Base-by-base conservation (phyloP, 1,140 invertebrate species). In the Geopemphigus sp. region DNA sequence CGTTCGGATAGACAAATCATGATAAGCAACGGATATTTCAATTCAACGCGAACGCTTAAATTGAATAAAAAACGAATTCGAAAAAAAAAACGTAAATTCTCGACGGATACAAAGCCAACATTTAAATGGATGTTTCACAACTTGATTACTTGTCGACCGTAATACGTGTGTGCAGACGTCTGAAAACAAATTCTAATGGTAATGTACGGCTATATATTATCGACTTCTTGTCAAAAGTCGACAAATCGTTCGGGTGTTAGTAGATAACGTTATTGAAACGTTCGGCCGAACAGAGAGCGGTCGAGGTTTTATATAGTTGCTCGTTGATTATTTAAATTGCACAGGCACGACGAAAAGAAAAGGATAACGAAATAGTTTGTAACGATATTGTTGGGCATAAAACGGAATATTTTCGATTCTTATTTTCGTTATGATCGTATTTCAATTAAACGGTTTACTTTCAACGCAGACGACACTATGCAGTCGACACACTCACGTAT, bases 1-100 rank as follows among this genome's bases (percentile, higher is more conserved):
- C 53, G 70, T 56, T 73, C 26, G 15, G 70, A n/a, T 56, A 29
- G 53, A 73, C 26, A 56, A 56, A 22, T 56, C 17, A 73, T 15
- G 26, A 54, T 29, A 24, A 56, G 10, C 26, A 47, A 68, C 64
- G 39, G 39, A 45, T 24, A 68, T 68, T n/a, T n/a, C 47, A 24
- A 68, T 68, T 68, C 47, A 68, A 68, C 22, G 39, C 1, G 32
- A 66, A 39, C 8, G 32, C 8, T 39, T 39, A 39, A 39, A 8
- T 39, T 4, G 3, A 39, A 39, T 39, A 5, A 45, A n/a, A 68
- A 47, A 15, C 45, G 32, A 45, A 47, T 47, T 68, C 15, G 15
- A 22, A 39, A 39, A 39, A 50, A 50, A 50, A 50, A 24, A 24
- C 22, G 32, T 4, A 12, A 50, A 68, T 50, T 50, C 14, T 68